These are phyloP conservation scores for Netta rufina DNA, from an alignment of 2,797 vertebrate genomes.

Conservation along the genomic window DNA sequence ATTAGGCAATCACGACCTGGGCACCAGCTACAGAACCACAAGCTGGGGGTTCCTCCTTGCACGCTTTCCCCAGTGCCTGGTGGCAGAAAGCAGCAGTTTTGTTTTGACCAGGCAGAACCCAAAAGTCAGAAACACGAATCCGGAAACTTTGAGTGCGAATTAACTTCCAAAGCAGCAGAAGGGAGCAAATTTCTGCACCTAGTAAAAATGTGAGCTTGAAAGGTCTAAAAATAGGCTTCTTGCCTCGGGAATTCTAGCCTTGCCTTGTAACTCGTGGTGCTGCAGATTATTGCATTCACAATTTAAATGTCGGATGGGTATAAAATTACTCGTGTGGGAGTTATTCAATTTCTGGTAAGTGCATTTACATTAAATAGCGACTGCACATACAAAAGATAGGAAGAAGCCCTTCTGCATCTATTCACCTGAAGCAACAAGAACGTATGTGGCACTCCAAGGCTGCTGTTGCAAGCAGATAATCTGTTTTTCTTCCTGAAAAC, in stretches of 20 bases:
- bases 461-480: not conserved
- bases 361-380: slow-evolving; percentile 38
- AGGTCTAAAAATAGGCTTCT: slow-evolving; percentile 48
- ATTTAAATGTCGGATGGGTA: slow-evolving; percentile 51
- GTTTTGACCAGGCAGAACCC: not conserved
- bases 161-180: not conserved
- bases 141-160: not conserved
- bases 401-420: slow-evolving; percentile 12
- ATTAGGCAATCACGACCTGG: not conserved
- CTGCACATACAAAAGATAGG: not conserved
- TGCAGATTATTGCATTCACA: slow-evolving; percentile 48
- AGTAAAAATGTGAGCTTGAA: not conserved
- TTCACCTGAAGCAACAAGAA: not conserved
- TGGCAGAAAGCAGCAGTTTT: not conserved
- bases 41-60: accelerated
- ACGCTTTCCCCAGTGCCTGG: not conserved
- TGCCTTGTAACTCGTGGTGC: not conserved
- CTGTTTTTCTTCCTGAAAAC: not conserved
- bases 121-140: not conserved
- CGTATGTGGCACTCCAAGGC: not conserved
- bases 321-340: slow-evolving; percentile 52
- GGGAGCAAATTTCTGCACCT: not conserved
- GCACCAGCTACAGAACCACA: not conserved
- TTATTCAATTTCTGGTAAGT: slow-evolving; percentile 45
- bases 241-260: slow-evolving; percentile 12